A percentile compares a stretch with the other conserved stretches of the same genome.
Conservation (phyloP, 2,888 invertebrate genomes). For the Myathropa florea region DNA sequence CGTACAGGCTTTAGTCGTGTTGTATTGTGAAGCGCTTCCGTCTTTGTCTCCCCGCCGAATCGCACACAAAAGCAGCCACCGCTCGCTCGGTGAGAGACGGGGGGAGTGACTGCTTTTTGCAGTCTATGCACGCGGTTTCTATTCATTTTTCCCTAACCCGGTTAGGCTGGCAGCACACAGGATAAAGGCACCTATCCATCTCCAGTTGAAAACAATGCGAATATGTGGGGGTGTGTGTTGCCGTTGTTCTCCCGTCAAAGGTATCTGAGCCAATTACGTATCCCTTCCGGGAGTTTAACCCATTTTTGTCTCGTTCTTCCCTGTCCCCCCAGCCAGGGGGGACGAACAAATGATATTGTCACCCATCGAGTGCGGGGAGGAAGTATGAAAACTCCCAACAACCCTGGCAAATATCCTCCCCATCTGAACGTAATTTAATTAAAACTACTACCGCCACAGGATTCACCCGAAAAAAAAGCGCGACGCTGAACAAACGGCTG, state of each 20-base stretch:
- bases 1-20: background rate
- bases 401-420: slow-evolving; percentile 38
- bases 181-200: background rate
- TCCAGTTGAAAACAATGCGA: slow-evolving; percentile 15
- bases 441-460: slow-evolving; percentile 36
- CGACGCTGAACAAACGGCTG: background rate
- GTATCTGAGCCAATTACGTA: slow-evolving; percentile 60
- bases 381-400: slow-evolving; percentile 24
- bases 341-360: slow-evolving; percentile 18
- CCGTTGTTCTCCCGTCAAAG: slow-evolving; percentile 28
- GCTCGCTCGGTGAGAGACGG: background rate
- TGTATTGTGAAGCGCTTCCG: background rate
- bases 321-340: background rate
- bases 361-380: slow-evolving; percentile 14
- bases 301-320: slow-evolving; percentile 24
- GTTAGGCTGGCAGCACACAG: slow-evolving; percentile 15
- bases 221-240: slow-evolving; percentile 2
- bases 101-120: background rate
- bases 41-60: slow-evolving; percentile 10
- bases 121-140: slow-evolving; percentile 23
- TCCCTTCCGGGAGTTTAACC: slow-evolving; percentile 64
- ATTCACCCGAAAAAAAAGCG: slow-evolving; percentile 2
- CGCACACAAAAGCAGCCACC: slow-evolving; percentile 18
- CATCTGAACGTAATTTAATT: slow-evolving; percentile 54
- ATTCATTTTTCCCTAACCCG: slow-evolving; percentile 43